Conservation (phyloP, 2,797 vertebrate genomes). For the Pteronotus mesoamericanus region DNA sequence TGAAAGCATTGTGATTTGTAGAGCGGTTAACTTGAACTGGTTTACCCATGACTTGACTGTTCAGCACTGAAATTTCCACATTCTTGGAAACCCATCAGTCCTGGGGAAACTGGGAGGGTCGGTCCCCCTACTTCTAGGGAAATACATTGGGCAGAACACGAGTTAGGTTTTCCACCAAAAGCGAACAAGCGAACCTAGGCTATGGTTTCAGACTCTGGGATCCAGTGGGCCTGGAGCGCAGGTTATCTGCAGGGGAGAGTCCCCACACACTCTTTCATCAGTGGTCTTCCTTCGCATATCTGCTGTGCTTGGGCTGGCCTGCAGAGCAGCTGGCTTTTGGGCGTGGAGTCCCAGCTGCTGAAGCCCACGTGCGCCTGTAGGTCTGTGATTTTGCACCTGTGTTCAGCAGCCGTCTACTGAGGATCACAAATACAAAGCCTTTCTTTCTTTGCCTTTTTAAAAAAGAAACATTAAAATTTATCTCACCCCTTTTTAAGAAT, state of each 20-base stretch:
- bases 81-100: background rate
- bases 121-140: background rate
- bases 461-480: background rate
- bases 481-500: background rate
- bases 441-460: background rate
- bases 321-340: background rate
- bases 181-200: background rate
- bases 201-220: background rate
- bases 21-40: background rate
- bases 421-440: background rate
- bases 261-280: background rate
- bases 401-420: background rate
- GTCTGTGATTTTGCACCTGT: background rate
- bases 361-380: rapidly evolving
- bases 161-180: background rate
- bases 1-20: background rate
- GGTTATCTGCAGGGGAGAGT: background rate
- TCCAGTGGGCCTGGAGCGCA: background rate
- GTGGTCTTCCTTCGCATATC: background rate
- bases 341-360: background rate
- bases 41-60: background rate
- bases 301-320: background rate
- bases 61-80: background rate
- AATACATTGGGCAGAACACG: background rate
- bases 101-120: background rate